Evolutionary conservation across 2,888 invertebrate species (phyloP).

Genomic region (Platycheirus rosarum): DNA sequence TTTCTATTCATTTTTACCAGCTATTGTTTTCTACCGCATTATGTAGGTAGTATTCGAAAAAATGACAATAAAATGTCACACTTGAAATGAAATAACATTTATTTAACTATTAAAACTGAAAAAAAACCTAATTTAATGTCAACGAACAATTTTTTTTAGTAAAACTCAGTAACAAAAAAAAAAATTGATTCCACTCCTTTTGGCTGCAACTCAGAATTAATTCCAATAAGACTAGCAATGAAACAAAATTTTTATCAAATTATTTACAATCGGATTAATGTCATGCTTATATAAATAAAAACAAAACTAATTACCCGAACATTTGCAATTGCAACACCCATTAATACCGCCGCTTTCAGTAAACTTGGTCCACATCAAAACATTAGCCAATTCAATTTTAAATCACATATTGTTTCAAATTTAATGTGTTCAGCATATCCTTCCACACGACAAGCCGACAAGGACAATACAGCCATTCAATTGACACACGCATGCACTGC

Average conservation of each 20-base stretch:
- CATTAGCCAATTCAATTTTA: slow-evolving; percentile 50
- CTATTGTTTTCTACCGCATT: no score
- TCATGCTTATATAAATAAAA: background rate
- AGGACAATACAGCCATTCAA: background rate
- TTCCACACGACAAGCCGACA: slow-evolving; percentile 18
- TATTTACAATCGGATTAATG: slow-evolving; percentile 24
- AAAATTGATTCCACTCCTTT: no score
- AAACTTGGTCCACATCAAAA: background rate
- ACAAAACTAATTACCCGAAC: slow-evolving; percentile 36
- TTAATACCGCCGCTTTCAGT: slow-evolving; percentile 19
- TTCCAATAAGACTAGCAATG: no score
- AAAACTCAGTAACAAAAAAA: no score
- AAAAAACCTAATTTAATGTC: no score
- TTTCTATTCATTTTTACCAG: no score
- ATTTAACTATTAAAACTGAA: no score
- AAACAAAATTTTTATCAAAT: slow-evolving; percentile 12
- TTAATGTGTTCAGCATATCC: slow-evolving; percentile 21
- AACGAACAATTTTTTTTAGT: no score
- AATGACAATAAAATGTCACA: no score
- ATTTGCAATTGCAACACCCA: slow-evolving; percentile 37
- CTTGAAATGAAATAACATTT: no score
- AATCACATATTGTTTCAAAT: slow-evolving; percentile 62
- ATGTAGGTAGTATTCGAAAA: no score
- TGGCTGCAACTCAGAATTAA: no score
- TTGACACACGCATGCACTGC: slow-evolving; percentile 38